Evolutionary conservation across 2,797 vertebrate species (phyloP).

Genomic region (Cyprinodon diabolis): DNA sequence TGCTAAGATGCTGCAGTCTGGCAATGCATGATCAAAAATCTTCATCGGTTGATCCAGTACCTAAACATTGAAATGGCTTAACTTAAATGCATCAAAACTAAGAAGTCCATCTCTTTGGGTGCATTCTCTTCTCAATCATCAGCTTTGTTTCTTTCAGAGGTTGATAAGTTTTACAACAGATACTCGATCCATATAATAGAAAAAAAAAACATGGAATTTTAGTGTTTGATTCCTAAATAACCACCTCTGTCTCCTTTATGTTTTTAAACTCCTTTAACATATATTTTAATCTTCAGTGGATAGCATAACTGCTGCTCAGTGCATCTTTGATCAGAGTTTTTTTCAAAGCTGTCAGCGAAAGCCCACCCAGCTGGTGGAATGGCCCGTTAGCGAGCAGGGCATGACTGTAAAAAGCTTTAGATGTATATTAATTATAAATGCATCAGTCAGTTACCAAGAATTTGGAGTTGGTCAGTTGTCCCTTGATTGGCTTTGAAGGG

Average conservation of each 20-base stretch:
- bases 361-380: background rate
- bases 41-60: background rate
- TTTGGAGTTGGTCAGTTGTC: background rate
- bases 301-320: background rate
- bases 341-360: background rate
- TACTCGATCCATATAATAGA: background rate
- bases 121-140: background rate
- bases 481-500: too few species aligned
- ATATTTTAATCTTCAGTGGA: background rate
- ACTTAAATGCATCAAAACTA: background rate
- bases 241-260: background rate
- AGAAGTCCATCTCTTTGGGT: background rate
- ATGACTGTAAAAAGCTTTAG: background rate
- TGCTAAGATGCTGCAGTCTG: background rate
- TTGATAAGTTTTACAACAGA: background rate
- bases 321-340: background rate
- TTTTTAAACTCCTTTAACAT: background rate
- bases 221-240: background rate
- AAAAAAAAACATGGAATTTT: background rate
- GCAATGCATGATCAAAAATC: background rate
- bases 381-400: background rate
- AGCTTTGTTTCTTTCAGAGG: background rate
- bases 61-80: background rate
- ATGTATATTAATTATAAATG: background rate
- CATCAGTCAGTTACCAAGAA: background rate